phyloP scores from a whole-genome alignment of 2,888 invertebrate species.

The Cephus rjabovi region DNA sequence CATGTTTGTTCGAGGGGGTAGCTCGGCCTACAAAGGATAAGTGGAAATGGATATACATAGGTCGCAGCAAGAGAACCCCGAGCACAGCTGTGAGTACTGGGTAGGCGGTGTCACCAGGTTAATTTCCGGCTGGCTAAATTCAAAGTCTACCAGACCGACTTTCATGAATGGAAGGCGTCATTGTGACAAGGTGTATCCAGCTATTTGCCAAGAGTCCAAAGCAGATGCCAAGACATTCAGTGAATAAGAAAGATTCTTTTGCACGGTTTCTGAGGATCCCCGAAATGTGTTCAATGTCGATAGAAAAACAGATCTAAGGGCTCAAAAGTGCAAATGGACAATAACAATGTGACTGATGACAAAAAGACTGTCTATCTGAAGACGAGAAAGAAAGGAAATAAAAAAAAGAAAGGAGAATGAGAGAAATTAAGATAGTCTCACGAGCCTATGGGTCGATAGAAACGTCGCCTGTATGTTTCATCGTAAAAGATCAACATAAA shows the following conservation, averaged over 20 bases:
- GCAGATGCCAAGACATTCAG: not conserved
- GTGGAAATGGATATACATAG: not conserved
- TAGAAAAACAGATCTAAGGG: not conserved
- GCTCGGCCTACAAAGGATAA: not conserved
- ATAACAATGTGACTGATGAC: not conserved
- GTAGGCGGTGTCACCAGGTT: not conserved
- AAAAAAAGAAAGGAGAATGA: not conserved
- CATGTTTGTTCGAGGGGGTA: not conserved
- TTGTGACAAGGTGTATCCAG: not conserved
- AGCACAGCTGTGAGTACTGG: not conserved
- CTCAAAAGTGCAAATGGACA: not conserved
- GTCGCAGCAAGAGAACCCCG: too few species aligned
- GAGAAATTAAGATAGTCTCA: not conserved
- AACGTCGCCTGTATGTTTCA: not conserved
- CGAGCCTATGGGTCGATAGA: not conserved
- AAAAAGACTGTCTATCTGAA: not conserved
- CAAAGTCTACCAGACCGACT: conserved; percentile 1
- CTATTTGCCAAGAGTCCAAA: not conserved
- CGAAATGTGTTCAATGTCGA: not conserved
- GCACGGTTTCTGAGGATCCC: not conserved
- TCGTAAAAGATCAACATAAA: not conserved
- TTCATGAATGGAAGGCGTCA: not conserved
- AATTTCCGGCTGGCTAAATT: not conserved
- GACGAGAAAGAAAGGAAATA: too few species aligned
- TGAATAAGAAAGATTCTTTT: not conserved